These are phyloP conservation scores for Dreissena polymorpha DNA, from an alignment of 1,140 invertebrate species.

Conservation along the genomic window DNA sequence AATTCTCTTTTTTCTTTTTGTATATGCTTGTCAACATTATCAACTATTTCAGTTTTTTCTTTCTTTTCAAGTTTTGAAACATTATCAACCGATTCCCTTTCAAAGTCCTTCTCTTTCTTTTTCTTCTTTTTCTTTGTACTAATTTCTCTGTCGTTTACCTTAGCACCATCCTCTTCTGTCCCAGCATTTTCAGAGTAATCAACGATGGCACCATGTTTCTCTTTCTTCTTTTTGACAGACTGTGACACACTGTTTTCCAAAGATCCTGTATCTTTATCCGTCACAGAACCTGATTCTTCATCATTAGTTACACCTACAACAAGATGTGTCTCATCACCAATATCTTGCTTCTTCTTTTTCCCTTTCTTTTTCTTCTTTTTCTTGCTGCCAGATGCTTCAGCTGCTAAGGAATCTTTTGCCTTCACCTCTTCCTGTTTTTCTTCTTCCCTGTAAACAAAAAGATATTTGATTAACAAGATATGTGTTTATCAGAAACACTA, in stretches of 20 bases:
- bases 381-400: constrained; percentile 15
- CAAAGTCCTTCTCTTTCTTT: constrained; percentile 40
- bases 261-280: constrained; percentile 30
- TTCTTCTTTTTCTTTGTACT: constrained; percentile 56
- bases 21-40: constrained; percentile 1
- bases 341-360: constrained; percentile 20
- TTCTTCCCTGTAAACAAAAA: constrained; percentile 27
- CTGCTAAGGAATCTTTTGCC: not conserved
- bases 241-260: constrained; percentile 50
- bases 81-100: too few species aligned
- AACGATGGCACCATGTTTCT: constrained; percentile 23
- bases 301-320: not conserved
- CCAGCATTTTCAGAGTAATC: constrained; percentile 33
- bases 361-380: constrained; percentile 27
- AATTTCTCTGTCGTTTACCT: constrained; percentile 60
- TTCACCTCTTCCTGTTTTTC: constrained; percentile 26
- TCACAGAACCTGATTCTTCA: not conserved
- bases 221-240: constrained; percentile 52
- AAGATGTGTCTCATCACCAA: constrained; percentile 11
- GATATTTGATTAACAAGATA: too few species aligned
- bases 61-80: too few species aligned
- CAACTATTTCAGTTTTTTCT: not conserved
- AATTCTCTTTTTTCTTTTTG: not conserved
- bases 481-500: too few species aligned
- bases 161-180: constrained; percentile 52